Conservation (phyloP, 2,888 invertebrate species). For the Amaurobius ferox region DNA sequence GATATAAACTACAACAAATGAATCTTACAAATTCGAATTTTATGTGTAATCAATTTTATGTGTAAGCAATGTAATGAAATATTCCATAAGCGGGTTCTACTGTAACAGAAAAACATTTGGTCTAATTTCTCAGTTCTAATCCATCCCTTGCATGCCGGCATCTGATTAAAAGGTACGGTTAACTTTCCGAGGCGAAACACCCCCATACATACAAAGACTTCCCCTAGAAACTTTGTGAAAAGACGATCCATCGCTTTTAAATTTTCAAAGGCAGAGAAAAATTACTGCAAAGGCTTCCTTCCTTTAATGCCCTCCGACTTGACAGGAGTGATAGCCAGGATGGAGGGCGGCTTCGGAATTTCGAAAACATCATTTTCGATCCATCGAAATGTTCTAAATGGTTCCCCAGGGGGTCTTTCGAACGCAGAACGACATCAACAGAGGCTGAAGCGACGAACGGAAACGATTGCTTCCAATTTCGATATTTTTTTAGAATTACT, state of each 20-base stretch:
- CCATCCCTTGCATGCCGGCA: no score
- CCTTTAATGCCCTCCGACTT: slow-evolving; percentile 62
- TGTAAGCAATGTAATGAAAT: no score
- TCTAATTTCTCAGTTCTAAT: no score
- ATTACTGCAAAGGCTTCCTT: slow-evolving; percentile 36
- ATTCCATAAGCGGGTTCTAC: no score
- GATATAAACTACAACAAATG: no score
- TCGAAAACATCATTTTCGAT: slow-evolving; percentile 72
- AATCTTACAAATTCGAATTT: no score
- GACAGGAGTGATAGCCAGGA: slow-evolving; percentile 60
- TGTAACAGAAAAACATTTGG: no score
- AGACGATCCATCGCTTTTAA: background rate
- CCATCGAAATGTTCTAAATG: slow-evolving; percentile 66
- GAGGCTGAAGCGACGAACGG: slow-evolving; percentile 30
- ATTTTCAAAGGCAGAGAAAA: slow-evolving; percentile 22
- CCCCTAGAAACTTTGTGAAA: background rate
- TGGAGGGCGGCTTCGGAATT: slow-evolving; percentile 45
- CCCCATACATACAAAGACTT: no score
- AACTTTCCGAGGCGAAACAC: no score
- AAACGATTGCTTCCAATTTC: slow-evolving; percentile 69
- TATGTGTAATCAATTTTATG: no score
- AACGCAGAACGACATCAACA: slow-evolving; percentile 39
- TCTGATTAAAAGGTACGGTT: no score
- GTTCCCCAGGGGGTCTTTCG: slow-evolving; percentile 60
- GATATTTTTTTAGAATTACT: slow-evolving; percentile 27